Base-by-base conservation (phyloP, 1,140 invertebrate species). In the Epicauta chinensis region DNA sequence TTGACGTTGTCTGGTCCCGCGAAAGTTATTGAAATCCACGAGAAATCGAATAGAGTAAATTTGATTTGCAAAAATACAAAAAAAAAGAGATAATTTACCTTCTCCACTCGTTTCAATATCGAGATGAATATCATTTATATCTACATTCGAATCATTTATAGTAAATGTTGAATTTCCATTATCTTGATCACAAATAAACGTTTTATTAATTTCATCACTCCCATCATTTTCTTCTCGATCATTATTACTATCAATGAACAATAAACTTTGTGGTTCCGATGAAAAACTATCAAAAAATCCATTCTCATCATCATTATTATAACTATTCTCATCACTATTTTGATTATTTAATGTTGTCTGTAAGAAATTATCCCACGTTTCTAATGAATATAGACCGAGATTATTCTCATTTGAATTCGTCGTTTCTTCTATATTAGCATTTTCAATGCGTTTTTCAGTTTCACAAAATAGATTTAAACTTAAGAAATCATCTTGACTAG, bases 361-460 rank as follows among this genome's bases (percentile, higher is more conserved):
- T 14, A 71, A 53, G 46, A 71, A 71, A 42, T 65, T 68, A 57
- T 71, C 68, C 70, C 70, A 71, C 6, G 68, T 71, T 51, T 71
- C 70, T 16, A 71, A 47, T 0, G 70, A 71, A 60, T 70, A 71
- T 46, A 47, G 31, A 50, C 64, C 60, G n/a, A 58, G 38, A 44
- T 58, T 55, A 37, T 55, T 56, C 6, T 52, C 46, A 17, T 23
- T 23, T n/a, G n/a, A n/a, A n/a, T n/a, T n/a, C n/a, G 23, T 23
- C 7, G 7, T 23, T 7, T 23, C 7, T 23, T 23, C 23, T 5
- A 23, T 7, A 23, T 7, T 7, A 23, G 4, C 7, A 23, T 23
- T 23, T 5, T 23, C 23, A 13, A 45, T 5, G 14, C 36, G 36
- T 36, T 56, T 36, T 43, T 48, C 17, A 6, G 43, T 34, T 16